phyloP scores from a whole-genome alignment of 37 sponge, comb jelly and placozoan genomes.

The Cladorhizidae sp. region DNA sequence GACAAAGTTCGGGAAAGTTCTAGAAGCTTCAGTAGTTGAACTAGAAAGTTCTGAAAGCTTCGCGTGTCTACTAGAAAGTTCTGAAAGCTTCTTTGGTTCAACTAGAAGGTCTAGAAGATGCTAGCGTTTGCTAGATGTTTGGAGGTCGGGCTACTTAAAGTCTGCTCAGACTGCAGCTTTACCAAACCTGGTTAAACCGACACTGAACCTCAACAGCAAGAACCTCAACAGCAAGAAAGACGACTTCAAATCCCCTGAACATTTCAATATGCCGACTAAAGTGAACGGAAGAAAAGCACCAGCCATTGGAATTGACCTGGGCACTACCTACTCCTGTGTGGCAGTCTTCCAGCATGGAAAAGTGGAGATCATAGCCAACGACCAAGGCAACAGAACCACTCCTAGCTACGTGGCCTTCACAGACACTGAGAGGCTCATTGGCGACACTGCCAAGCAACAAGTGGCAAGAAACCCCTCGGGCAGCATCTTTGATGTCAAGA shows the following conservation, averaged over 20 bases:
- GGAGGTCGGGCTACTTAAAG: too few relatives aligned
- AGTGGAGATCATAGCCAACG: constrained; percentile 94
- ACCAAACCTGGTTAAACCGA: not conserved
- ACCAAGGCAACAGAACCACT: constrained; percentile 94
- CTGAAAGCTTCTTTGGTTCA: too few relatives aligned
- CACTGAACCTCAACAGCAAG: not conserved
- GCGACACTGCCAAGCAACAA: constrained; percentile 91
- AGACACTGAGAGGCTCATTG: constrained; percentile 91
- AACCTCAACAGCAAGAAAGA: too few relatives aligned
- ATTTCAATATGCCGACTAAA: too few relatives aligned
- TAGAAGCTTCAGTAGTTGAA: too few relatives aligned
- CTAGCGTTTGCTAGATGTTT: too few relatives aligned
- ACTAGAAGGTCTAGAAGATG: too few relatives aligned
- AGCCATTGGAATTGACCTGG: constrained; percentile 93
- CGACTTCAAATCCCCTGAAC: too few relatives aligned
- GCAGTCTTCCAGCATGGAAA: constrained; percentile 94
- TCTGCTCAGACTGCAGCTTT: too few relatives aligned
- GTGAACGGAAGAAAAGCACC: constrained; percentile 21
- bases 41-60: too few relatives aligned
- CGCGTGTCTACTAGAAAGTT: too few relatives aligned
- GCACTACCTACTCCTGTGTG: constrained; percentile 95
- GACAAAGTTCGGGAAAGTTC: too few relatives aligned
- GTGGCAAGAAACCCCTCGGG: constrained; percentile 87
- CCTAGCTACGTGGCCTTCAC: constrained; percentile 97
- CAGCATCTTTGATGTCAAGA: constrained; percentile 94